Conservation (phyloP, 2,113 vertebrate species). For the Etheostoma spectabile region DNA sequence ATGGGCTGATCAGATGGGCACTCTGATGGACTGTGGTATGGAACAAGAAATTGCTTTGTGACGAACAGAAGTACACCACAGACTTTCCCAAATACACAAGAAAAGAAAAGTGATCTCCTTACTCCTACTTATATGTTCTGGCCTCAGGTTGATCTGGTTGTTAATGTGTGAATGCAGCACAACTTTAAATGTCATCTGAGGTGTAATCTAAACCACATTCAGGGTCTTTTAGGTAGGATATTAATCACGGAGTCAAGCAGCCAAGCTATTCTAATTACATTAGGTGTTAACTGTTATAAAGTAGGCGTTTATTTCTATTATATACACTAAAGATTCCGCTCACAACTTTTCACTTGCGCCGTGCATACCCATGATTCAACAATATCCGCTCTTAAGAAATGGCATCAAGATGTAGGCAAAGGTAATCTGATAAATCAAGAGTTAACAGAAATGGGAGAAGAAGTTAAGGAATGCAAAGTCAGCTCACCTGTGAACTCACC, state of each 20-base stretch:
- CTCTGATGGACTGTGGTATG: constrained; percentile 47
- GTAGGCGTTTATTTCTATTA: not conserved
- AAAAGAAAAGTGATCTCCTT: constrained; percentile 26
- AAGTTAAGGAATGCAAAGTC: no score
- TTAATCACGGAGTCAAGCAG: not conserved
- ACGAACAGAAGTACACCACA: constrained; percentile 56
- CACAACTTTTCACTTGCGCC: not conserved
- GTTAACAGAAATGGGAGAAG: not conserved
- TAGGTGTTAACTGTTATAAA: not conserved
- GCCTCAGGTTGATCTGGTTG: not conserved
- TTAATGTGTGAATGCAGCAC: no score
- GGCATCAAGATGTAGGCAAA: no score
- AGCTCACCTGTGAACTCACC: not conserved
- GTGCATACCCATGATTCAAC: not conserved
- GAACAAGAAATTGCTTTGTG: constrained; percentile 56
- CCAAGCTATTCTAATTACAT: not conserved
- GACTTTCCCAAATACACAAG: constrained; percentile 40
- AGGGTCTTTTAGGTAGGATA: not conserved
- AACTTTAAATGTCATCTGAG: constrained; percentile 3
- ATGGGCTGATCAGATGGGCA: constrained; percentile 24
- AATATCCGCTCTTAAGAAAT: not conserved
- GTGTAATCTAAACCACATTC: not conserved
- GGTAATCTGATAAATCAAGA: not conserved
- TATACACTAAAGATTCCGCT: not conserved
- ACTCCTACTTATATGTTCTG: constrained; percentile 22